Evolutionary conservation across 2,797 vertebrate genomes (phyloP), one percentile per base, ranked within the genome.

Genomic region (Protosalanx chinensis): DNA sequence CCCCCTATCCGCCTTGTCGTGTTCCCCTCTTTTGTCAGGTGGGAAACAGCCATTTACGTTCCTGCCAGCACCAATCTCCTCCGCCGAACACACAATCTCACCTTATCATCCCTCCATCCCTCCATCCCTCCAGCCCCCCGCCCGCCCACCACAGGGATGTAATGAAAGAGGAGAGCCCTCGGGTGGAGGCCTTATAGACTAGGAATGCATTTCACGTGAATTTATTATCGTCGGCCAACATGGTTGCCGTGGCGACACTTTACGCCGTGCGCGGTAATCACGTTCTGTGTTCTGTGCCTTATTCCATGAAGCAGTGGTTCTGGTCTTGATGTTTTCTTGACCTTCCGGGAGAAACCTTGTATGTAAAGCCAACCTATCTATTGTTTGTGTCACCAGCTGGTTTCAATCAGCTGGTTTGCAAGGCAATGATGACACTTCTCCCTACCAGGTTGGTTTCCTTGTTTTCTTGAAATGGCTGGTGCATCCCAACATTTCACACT

Each of bases 41-140:
- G 83, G 85, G 78, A 83, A 90, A 89, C 86, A 89, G 82, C 79
- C 87, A 88, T 91, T 91, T 90, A 85, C 82, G 84, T 82, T 87
- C 82, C 87, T 84, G 88, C 87, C 85, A 82, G 84, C 87, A 89
- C 79, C 83, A 89, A 90, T 91, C 90, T 88, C 81, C 79, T 81
- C 78, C 65, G 70, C 62, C 76, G 70, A 82, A 78, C 68, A 85
- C 79, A 80, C 83, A 88, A 83, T 82, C 83, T 86, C 80, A 78
- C 84, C 84, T 82, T 84, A 85, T 86, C 84, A 68, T 79, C 72
- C 81, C 82, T 69, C 67, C 18, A 72, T 71, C 75, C 51, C 58
- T 77, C 81, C 74, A 67, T 81, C 82, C 72, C 77, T 87, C 87
- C 60, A 78, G 87, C 84, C 74, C 79, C 76, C 57, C 61, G 72